These are phyloP conservation scores for Ephialtes manifestator DNA, from an alignment of 2,888 invertebrate genomes.

Conservation along the genomic window DNA sequence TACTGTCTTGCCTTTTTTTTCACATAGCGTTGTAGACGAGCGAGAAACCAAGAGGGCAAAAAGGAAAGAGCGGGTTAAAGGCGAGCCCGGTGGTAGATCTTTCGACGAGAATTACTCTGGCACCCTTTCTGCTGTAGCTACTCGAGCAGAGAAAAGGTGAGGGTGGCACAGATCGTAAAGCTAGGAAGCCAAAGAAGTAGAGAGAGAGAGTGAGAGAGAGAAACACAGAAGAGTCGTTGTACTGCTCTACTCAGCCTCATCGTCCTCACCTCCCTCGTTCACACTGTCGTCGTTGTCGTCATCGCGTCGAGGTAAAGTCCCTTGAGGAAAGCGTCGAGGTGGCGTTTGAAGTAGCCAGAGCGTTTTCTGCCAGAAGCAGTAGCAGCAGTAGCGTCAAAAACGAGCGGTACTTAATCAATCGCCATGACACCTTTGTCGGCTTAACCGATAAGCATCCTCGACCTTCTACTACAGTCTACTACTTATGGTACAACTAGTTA, in stretches of 20 bases:
- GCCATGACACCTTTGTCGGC: conserved; percentile 42
- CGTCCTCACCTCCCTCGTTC: conserved; percentile 32
- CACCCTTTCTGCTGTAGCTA: conserved; percentile 42
- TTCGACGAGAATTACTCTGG: conserved; percentile 53
- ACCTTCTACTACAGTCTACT: neutral
- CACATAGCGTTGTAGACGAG: conserved; percentile 15
- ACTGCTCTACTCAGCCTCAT: conserved; percentile 54
- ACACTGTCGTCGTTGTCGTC: conserved; percentile 40
- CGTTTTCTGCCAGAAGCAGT: conserved; percentile 32
- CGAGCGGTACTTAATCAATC: conserved; percentile 57
- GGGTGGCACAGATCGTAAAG: conserved; percentile 24
- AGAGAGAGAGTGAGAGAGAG: neutral
- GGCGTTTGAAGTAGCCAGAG: conserved; percentile 59
- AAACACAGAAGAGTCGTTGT: conserved; percentile 45
- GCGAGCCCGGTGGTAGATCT: conserved; percentile 21
- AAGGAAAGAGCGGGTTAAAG: conserved; percentile 40
- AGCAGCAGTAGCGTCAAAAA: conserved; percentile 37
- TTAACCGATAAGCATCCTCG: conserved; percentile 26
- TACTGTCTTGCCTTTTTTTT: conserved; percentile 15
- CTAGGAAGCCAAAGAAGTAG: neutral
- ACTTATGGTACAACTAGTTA: neutral
- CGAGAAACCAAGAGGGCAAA: conserved; percentile 28
- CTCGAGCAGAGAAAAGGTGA: conserved; percentile 36
- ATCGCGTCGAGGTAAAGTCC: conserved; percentile 39
- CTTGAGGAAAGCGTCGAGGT: conserved; percentile 44